phyloP scores from a whole-genome alignment of 2,797 vertebrate genomes.

The Mormyrus hasselquistii region DNA sequence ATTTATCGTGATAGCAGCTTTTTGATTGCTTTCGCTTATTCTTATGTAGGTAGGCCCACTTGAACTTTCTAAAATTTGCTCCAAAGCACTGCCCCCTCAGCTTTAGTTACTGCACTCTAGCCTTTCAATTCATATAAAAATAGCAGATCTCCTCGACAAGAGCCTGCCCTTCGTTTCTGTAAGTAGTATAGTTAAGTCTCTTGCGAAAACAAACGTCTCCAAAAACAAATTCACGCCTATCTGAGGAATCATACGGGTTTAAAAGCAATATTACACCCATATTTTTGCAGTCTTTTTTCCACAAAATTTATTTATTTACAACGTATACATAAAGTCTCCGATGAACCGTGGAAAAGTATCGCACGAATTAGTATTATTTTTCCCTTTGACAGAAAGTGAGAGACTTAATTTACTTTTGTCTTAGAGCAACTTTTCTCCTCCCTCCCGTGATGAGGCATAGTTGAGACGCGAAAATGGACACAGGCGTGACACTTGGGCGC shows the following conservation, averaged over 20 bases:
- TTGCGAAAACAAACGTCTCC: not conserved
- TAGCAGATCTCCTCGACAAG: not conserved
- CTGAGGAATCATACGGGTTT: slow-evolving; percentile 22
- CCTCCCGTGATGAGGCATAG: slow-evolving; percentile 59
- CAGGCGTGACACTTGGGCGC: slow-evolving; percentile 70
- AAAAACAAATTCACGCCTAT: not conserved
- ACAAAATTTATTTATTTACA: slow-evolving; percentile 94
- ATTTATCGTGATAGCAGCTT: not conserved
- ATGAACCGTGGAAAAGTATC: slow-evolving; percentile 78
- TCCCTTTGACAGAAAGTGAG: slow-evolving; percentile 71
- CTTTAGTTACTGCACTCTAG: not conserved
- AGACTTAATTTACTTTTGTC: slow-evolving; percentile 46
- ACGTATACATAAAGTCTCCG: slow-evolving; percentile 95
- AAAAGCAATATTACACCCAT: slow-evolving; percentile 79
- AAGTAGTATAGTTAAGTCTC: not conserved
- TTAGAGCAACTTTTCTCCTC: not conserved
- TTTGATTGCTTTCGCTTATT: not conserved
- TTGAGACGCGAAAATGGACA: slow-evolving; percentile 68
- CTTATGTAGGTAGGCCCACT: not conserved
- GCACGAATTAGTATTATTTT: slow-evolving; percentile 45
- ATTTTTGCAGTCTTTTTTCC: slow-evolving; percentile 81
- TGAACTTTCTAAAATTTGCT: not conserved
- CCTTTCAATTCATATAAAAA: not conserved
- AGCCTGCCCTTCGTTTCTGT: not conserved
- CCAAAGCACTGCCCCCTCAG: not conserved